Conservation (phyloP, 1,140 invertebrate genomes). For the Monomorium pharaonis region DNA sequence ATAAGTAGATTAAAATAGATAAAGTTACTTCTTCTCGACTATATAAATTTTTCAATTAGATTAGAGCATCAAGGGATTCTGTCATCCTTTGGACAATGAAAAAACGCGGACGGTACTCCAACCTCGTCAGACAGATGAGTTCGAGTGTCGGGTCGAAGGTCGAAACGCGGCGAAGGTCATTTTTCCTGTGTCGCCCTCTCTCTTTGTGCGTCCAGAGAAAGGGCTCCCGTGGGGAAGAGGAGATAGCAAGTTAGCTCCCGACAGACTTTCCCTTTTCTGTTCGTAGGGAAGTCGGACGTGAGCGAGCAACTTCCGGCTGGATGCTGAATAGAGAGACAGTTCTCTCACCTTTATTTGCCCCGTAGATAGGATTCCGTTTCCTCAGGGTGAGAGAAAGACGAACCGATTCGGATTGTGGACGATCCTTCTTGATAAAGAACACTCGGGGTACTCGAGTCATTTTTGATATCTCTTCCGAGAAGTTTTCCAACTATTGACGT, state of each 20-base stretch:
- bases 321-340: slow-evolving; percentile 17
- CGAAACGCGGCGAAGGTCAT: slow-evolving; percentile 25
- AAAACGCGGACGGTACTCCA: neutral
- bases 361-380: neutral
- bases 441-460: neutral
- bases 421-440: neutral
- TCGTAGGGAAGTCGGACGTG: slow-evolving; percentile 24
- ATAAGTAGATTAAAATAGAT: neutral
- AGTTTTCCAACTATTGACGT: neutral
- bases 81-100: neutral
- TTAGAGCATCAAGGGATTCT: neutral
- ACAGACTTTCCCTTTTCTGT: slow-evolving; percentile 59
- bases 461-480: neutral
- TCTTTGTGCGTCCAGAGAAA: slow-evolving; percentile 13
- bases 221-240: slow-evolving; percentile 13
- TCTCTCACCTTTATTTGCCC: slow-evolving; percentile 53
- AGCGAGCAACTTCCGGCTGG: slow-evolving; percentile 34
- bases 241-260: slow-evolving; percentile 28
- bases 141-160: slow-evolving; percentile 29
- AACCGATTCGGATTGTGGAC: neutral
- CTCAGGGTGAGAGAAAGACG: neutral
- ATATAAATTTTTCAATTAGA: neutral
- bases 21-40: neutral
- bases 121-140: slow-evolving; percentile 20
- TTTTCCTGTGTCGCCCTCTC: slow-evolving; percentile 13